Evolutionary conservation across 2,797 vertebrate genomes (phyloP), one percentile per base, ranked within the genome.

Genomic region (Thunnus albacares): DNA sequence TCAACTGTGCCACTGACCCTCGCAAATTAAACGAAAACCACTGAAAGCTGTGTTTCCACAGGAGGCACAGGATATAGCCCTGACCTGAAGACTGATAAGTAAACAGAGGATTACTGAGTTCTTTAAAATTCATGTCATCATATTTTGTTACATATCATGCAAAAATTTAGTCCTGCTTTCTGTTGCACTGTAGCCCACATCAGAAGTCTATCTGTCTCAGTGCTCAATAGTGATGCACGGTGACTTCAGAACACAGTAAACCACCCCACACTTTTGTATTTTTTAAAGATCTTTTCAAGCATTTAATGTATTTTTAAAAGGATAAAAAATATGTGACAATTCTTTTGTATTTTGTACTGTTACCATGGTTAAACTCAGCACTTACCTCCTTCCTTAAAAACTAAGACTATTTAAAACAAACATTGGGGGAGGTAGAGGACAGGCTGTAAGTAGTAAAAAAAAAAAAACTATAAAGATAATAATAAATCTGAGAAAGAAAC

Each of bases 1-100:
- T 68, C 60, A 52, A 10, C 70, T 79, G n/a, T 76, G 77, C 78
- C 69, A 63, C 79, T 81, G 75, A 86, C 79, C 81, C 64, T 77
- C 47, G 69, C 49, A 74, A 74, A 74, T 77, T 17, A 75, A 81
- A 68, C 15, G 5, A 33, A 45, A 80, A 51, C 7, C 49, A 64
- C 52, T 9, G n/a, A 68, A 45, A 57, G n/a, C 72, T n/a, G 15
- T 14, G 5, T 30, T 79, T 77, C 66, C 20, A 22, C 18, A 18
- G 35, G 53, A 65, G 49, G 49, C 49, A 5, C n/a, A 24, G 63
- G 71, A 81, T 35, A 49, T 2, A 4, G 45, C 22, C 49, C 26
- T 20, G 11, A 66, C 77, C 62, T 69, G 4, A 69, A 71, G 43
- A 33, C 49, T 33, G 28, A 30, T 22, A 35, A 79, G 66, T 60